Base-by-base conservation (phyloP, 2,797 vertebrate genomes). In the Tympanoctomys barrerae region DNA sequence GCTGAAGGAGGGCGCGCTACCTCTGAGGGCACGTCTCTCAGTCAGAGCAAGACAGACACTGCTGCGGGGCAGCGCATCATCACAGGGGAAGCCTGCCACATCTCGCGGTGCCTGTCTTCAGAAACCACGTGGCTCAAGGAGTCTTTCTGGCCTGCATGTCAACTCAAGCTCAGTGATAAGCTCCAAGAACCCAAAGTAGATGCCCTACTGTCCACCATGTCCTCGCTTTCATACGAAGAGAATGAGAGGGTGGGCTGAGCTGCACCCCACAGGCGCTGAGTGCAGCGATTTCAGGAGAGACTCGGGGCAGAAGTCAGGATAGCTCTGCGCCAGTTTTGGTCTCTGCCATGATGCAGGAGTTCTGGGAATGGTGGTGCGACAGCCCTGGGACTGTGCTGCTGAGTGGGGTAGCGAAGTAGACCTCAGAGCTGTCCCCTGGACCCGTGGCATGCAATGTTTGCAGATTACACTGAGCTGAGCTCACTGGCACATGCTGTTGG, bases 141-240 rank as follows among this genome's bases (percentile, higher is more conserved):
- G 61, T 52, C 13, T 61, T 22, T n/a, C 36, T 78, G 66, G 24
- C 71, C 61, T 90, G 9, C 1, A 7, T 16, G 70, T 78, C 31
- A 81, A 70, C 87, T 94, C 66, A 49, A 13, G 68, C 59, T 71
- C 33, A 73, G n/a, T 54, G 39, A 78, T 81, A 10, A 97, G 39
- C 57, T 22, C 66, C 14, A 13, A 95, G 54, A 73, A 88, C 18
- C 11, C 75, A 84, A 78, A 95, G 86, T 73, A 39, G 28, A 52
- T 36, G 57, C 39, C 2, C 28, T 87, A 2, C 13, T 66, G 19
- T 83, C 94, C 21, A 78, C 71, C n/a, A 94, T 16, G 62, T 26
- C 19, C 83, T 83, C 68, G 33, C 36, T 75, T 81, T 78, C 7
- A 90, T 85, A 91, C n/a, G 57, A 94, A 83, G 11, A 61, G 52